A percentile compares a stretch with the other conserved stretches of the same genome.
Conservation (phyloP, 2,888 invertebrate genomes). For the Mystacides longicornis region DNA sequence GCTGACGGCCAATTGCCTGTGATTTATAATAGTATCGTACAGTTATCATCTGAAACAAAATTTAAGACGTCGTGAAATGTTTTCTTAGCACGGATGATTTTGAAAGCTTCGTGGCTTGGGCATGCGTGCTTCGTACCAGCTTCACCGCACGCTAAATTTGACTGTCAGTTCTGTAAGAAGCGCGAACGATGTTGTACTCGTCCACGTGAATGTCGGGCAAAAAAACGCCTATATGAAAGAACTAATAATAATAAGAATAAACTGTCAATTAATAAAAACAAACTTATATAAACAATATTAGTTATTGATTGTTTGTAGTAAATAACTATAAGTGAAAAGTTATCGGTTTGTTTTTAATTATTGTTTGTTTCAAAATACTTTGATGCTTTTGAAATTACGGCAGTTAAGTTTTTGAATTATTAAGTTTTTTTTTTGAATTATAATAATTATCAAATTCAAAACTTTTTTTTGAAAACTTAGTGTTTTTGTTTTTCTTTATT, state of each 20-base stretch:
- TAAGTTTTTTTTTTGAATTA: too few species aligned
- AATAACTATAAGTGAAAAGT: too few species aligned
- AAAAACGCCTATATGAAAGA: background rate
- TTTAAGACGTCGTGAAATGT: constrained; percentile 1
- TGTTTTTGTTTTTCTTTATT: too few species aligned
- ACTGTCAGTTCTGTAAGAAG: constrained; percentile 18
- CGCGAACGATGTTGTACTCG: constrained; percentile 4
- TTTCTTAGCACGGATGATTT: constrained; percentile 8
- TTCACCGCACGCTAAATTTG: constrained; percentile 4
- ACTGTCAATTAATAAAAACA: background rate
- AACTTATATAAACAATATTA: too few species aligned
- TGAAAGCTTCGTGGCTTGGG: constrained; percentile 9
- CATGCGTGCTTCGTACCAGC: constrained; percentile 16
- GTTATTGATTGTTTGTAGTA: too few species aligned
- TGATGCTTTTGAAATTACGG: too few species aligned
- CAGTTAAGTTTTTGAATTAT: too few species aligned
- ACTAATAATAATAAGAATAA: background rate
- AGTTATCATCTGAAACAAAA: background rate
- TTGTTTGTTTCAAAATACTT: too few species aligned
- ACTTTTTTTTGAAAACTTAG: too few species aligned
- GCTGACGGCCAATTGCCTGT: background rate
- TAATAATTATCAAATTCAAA: too few species aligned
- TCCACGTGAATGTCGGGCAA: background rate
- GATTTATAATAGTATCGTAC: background rate
- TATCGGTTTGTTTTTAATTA: too few species aligned